These are phyloP conservation scores for Trachelus stipa DNA, from an alignment of 2,888 invertebrate genomes.

Conservation along the genomic window DNA sequence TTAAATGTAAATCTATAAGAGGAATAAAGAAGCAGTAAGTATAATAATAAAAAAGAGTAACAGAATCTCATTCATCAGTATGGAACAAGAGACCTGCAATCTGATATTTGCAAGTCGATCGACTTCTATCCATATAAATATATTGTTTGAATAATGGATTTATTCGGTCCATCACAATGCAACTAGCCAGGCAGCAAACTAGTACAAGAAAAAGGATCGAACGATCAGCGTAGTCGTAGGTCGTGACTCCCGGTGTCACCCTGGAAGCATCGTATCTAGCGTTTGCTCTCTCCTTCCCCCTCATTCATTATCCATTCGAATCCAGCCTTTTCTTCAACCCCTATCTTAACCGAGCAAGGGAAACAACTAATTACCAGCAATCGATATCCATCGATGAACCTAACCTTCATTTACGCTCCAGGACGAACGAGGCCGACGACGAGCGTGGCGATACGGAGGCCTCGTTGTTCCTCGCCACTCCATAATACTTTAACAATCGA, in stretches of 20 bases:
- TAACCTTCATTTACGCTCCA: background rate
- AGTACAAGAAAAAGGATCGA: constrained; percentile 11
- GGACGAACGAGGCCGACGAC: background rate
- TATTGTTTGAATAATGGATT: background rate
- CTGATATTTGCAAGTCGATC: background rate
- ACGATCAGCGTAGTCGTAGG: constrained; percentile 20
- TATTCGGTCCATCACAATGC: background rate
- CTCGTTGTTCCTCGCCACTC: background rate
- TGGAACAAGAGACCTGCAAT: background rate
- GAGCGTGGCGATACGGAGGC: background rate
- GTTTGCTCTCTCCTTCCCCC: constrained; percentile 12
- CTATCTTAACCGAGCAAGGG: background rate
- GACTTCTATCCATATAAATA: background rate
- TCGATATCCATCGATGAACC: constrained; percentile 60
- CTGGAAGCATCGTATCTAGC: constrained; percentile 11
- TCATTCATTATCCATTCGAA: constrained; percentile 5
- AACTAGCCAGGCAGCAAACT: background rate
- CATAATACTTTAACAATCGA: constrained; percentile 34
- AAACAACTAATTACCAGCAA: constrained; percentile 28
- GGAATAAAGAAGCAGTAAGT: background rate
- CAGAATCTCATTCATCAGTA: background rate
- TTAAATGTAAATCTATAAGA: background rate
- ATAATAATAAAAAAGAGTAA: background rate
- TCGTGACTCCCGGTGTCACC: constrained; percentile 19
- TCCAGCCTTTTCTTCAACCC: background rate